These are phyloP conservation scores for Sinocyclocheilus grahami DNA, from an alignment of 2,113 vertebrate species.

Conservation along the genomic window DNA sequence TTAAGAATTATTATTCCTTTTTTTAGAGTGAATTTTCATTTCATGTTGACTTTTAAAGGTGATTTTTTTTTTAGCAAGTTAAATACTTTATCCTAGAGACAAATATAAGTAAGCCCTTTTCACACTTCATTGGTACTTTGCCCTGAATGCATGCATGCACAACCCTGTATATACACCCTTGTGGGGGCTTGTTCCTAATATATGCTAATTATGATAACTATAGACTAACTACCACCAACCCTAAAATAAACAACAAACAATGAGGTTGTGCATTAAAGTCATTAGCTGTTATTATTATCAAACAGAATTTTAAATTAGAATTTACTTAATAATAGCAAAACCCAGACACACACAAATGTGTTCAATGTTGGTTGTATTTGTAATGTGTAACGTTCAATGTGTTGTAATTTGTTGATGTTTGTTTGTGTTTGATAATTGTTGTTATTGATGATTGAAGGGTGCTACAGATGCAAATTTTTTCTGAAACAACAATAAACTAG, in stretches of 20 bases:
- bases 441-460: too few species aligned
- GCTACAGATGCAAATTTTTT: too few species aligned
- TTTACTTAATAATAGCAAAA: neutral
- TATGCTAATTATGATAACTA: conserved; percentile 20
- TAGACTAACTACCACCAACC: conserved; percentile 8
- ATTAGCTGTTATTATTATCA: neutral
- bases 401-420: too few species aligned
- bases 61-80: neutral
- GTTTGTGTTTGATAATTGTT: too few species aligned
- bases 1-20: too few species aligned
- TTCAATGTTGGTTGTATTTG: too few species aligned
- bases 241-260: conserved; percentile 17
- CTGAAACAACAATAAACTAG: too few species aligned
- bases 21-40: neutral
- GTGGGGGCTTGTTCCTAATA: neutral
- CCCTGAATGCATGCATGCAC: conserved; percentile 41
- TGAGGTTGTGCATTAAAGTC: neutral
- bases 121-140: conserved; percentile 49
- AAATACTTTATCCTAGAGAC: neutral
- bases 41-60: neutral
- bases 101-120: conserved; percentile 20
- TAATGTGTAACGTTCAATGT: too few species aligned
- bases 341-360: neutral
- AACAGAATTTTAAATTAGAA: neutral
- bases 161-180: conserved; percentile 5